Evolutionary conservation across 2,797 vertebrate genomes (phyloP), one percentile per base, ranked within the genome.

Genomic region (Percopsis omiscomaycus): DNA sequence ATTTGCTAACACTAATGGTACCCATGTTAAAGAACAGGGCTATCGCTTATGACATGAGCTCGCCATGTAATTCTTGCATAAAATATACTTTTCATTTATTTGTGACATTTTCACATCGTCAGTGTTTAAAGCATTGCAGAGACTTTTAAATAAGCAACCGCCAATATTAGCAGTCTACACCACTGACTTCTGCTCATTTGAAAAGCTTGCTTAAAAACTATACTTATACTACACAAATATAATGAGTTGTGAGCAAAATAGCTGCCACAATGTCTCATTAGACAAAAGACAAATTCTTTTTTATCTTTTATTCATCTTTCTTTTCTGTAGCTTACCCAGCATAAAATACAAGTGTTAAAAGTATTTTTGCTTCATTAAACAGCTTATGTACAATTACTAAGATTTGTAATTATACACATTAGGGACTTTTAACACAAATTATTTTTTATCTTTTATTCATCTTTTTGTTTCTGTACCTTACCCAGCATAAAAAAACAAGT

Each of bases 1-100:
- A 78, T 87, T 84, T 66, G 71, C 68, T 53, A 66, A 37, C 15
- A 50, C 71, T 81, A 71, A 84, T 73, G 75, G 81, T 68, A 66
- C 72, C 71, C 64, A 71, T 65, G 78, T 77, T 66, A 80, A 54
- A 79, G 62, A 29, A 46, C 71, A 66, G 50, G 37, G 69, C 65
- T 67, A 56, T 57, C 60, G 50, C 67, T 60, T 75, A 16, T 72
- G 73, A 65, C 66, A 48, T 0, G 8, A 30, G 64, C 12, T 45
- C 11, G 22, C 51, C 10, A 0, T n/a, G 59, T 75, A 60, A 48
- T 54, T 10, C 47, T 4, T 3, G 5, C 29, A 28, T 45, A 30
- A 15, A 69, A 45, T 29, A 5, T 15, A 57, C 50, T 37, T 62
- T 56, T 66, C 27, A 66, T 50, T 5, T 3, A 55, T 48, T 2